These are phyloP conservation scores for Falco punctatus DNA, from an alignment of 2,113 vertebrate species.

Conservation along the genomic window DNA sequence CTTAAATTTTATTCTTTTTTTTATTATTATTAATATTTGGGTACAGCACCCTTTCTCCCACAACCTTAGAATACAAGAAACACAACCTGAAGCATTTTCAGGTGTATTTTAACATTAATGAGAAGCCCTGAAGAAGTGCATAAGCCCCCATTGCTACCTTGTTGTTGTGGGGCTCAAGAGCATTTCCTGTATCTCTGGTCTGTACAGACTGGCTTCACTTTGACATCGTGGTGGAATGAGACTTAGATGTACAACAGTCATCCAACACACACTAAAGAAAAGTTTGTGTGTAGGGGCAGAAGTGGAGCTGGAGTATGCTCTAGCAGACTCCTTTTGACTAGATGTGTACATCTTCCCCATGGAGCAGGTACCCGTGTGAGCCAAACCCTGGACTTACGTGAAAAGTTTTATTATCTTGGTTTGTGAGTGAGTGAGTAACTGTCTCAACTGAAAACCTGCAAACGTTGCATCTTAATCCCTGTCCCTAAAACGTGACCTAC, in stretches of 20 bases:
- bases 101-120: neutral
- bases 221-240: neutral
- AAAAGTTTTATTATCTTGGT: neutral
- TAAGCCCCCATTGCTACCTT: neutral
- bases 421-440: neutral
- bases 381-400: rapidly evolving
- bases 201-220: neutral
- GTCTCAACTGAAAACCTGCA: neutral
- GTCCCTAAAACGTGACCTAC: neutral
- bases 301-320: neutral
- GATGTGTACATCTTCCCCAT: too few relatives aligned
- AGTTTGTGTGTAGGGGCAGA: neutral
- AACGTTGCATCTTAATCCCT: neutral
- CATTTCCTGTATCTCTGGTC: neutral
- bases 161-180: neutral
- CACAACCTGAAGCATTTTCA: neutral
- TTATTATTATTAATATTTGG: neutral
- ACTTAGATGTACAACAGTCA: neutral
- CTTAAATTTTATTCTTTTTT: neutral
- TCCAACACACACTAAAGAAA: neutral
- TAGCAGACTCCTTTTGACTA: neutral
- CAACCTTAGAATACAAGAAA: neutral
- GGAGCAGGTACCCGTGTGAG: neutral
- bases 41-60: neutral
- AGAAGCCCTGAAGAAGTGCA: neutral